Evolutionary conservation across 1,140 invertebrate species (phyloP).

Genomic region (Gryon sp.): DNA sequence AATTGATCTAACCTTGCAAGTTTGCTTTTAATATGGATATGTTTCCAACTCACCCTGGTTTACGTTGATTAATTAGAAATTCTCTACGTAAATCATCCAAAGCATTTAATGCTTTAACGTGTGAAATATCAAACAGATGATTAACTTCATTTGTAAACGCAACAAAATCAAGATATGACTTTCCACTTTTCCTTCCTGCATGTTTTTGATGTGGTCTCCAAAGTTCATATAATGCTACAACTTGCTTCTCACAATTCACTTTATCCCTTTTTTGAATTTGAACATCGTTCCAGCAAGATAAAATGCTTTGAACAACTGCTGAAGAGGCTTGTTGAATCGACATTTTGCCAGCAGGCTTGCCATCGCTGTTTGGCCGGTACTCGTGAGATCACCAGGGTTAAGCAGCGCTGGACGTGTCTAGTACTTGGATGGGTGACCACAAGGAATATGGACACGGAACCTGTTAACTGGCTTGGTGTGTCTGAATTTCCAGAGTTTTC

Average conservation of each 20-base stretch:
- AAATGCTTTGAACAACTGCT: conserved; percentile 9
- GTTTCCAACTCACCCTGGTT: conserved; percentile 7
- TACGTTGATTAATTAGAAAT: conserved; percentile 19
- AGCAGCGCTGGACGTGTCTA: too few relatives aligned
- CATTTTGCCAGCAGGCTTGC: too few relatives aligned
- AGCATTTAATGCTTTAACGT: background rate
- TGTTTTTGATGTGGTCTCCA: conserved; percentile 14
- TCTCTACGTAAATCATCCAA: conserved; percentile 12
- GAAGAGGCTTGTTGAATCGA: too few relatives aligned
- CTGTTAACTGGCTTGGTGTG: too few relatives aligned
- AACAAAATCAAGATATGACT: conserved; percentile 1
- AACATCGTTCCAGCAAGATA: conserved; percentile 10
- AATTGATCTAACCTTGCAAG: conserved; percentile 8
- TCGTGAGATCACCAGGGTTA: too few relatives aligned
- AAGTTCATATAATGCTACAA: conserved; percentile 3
- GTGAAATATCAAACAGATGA: conserved; percentile 21
- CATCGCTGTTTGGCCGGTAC: too few relatives aligned
- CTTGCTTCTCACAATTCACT: conserved; percentile 1
- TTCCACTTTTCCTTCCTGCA: background rate
- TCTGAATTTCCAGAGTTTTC: too few relatives aligned
- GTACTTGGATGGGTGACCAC: too few relatives aligned
- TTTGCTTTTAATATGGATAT: conserved; percentile 19
- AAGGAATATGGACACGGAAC: too few relatives aligned
- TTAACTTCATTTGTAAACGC: conserved; percentile 6
- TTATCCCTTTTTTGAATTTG: background rate